phyloP scores from a whole-genome alignment of 2,888 invertebrate genomes.

The Lasius fuliginosus region DNA sequence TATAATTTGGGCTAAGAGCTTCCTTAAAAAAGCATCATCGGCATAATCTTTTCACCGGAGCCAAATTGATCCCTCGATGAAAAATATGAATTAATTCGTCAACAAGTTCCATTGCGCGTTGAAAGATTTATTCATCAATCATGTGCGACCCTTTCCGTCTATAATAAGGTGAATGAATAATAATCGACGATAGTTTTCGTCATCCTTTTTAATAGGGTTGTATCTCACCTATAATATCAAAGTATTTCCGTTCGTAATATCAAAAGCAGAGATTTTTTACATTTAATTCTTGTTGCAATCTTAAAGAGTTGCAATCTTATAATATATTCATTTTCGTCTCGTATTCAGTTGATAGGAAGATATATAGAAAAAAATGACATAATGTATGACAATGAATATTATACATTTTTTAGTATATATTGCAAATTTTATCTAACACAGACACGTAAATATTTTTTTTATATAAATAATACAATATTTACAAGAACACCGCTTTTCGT shows the following conservation, averaged over 20 bases:
- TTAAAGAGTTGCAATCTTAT: not conserved
- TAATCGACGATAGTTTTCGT: constrained; percentile 30
- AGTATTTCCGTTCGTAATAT: not conserved
- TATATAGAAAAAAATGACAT: not conserved
- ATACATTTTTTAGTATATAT: not conserved
- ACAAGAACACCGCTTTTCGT: not conserved
- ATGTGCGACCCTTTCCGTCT: constrained; percentile 7
- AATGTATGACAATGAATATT: not conserved
- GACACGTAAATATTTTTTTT: not conserved
- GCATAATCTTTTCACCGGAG: constrained; percentile 10
- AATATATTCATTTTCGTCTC: not conserved
- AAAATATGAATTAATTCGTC: constrained; percentile 34
- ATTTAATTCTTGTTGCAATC: not conserved
- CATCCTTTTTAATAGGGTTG: constrained; percentile 33
- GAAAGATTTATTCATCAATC: constrained; percentile 41
- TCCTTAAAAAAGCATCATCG: not conserved
- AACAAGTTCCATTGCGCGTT: constrained; percentile 4
- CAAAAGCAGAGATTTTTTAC: not conserved
- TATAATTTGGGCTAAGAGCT: constrained; percentile 43
- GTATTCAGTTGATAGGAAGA: not conserved
- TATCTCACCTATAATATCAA: not conserved
- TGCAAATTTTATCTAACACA: not conserved
- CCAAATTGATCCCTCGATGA: constrained; percentile 33
- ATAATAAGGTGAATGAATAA: constrained; percentile 44
- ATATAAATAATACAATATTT: not conserved